Conservation (phyloP, 2,797 vertebrate genomes). For the Falco concolor region DNA sequence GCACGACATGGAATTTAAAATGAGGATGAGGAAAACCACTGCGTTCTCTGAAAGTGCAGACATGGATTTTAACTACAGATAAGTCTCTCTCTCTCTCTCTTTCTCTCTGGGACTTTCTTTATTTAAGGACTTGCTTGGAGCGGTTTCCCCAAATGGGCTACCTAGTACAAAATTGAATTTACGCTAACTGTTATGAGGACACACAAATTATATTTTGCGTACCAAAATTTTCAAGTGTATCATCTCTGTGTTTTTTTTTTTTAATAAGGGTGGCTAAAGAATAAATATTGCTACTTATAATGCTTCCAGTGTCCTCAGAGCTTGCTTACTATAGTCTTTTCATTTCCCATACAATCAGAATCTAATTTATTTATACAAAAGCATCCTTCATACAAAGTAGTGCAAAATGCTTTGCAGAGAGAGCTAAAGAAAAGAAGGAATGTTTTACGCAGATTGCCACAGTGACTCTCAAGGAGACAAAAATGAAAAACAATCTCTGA, state of each 20-base stretch:
- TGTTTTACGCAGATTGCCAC: not conserved
- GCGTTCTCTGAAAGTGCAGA: not conserved
- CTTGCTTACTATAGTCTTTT: not conserved
- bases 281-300: not conserved
- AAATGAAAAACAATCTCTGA: conserved; percentile 3
- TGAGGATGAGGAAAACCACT: not conserved
- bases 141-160: not conserved
- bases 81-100: not conserved
- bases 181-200: not conserved
- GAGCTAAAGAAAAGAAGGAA: conserved; percentile 19
- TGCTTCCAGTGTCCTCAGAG: not conserved
- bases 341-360: not conserved
- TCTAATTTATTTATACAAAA: conserved; percentile 40
- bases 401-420: conserved; percentile 36
- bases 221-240: not conserved
- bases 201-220: not conserved
- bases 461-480: not conserved
- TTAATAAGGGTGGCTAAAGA: not conserved
- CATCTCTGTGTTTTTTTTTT: not conserved
- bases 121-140: not conserved
- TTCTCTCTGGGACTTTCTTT: not conserved
- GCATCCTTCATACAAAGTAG: not conserved
- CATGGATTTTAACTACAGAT: not conserved
- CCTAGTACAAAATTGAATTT: not conserved
- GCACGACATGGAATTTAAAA: not conserved